Percentiles rank a stretch among this genome's conserved stretches.
Conservation (phyloP, 2,113 vertebrate species). For the Scomber scombrus region DNA sequence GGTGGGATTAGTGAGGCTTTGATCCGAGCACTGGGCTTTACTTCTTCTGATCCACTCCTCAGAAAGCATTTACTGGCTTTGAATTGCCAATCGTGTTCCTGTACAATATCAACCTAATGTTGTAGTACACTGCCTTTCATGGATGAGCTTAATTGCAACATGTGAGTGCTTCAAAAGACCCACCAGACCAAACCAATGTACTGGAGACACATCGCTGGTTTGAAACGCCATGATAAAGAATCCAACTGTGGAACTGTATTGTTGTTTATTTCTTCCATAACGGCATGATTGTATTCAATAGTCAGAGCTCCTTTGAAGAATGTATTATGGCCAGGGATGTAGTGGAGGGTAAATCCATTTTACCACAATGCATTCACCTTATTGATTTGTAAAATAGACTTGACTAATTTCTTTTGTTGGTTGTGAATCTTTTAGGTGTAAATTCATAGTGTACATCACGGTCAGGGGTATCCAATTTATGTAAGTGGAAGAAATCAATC, state of each 20-base stretch:
- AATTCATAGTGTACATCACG: neutral
- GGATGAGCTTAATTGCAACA: neutral
- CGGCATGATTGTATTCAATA: no score
- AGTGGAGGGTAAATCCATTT: neutral
- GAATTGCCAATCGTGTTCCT: conserved; percentile 24
- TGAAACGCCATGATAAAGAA: neutral
- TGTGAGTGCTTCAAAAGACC: neutral
- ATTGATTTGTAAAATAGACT: conserved; percentile 13
- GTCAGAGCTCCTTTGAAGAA: no score
- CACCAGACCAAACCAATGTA: neutral
- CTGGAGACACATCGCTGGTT: neutral
- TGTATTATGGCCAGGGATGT: neutral
- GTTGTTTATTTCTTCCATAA: neutral
- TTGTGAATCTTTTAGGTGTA: neutral
- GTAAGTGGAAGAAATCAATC: no score
- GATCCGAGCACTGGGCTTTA: conserved; percentile 30
- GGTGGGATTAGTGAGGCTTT: conserved; percentile 54
- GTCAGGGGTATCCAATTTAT: no score
- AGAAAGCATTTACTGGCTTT: conserved; percentile 40
- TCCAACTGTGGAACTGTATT: neutral
- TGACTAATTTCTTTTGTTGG: neutral
- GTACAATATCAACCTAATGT: neutral
- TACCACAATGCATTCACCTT: conserved; percentile 4
- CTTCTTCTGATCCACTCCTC: conserved; percentile 50
- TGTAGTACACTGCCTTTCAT: neutral